Conservation (phyloP, 1,140 invertebrate genomes). For the Neomicropteryx cornuta region DNA sequence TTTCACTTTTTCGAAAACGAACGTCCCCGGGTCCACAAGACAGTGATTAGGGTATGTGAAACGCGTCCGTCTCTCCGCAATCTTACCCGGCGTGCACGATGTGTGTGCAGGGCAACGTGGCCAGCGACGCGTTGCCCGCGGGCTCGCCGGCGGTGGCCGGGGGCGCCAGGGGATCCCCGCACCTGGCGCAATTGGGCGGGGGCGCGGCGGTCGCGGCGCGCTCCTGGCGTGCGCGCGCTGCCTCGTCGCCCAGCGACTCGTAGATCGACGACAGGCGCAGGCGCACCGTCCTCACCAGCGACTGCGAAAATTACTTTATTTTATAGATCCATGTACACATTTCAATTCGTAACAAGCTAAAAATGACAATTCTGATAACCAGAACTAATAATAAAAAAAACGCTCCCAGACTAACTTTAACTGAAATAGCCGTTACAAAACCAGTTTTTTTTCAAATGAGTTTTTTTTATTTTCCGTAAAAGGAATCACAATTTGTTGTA, state of each 20-base stretch:
- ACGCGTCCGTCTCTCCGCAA: too few species aligned
- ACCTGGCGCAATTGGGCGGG: conserved; percentile 63
- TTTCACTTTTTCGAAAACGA: too few species aligned
- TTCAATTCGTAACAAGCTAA: conserved; percentile 1
- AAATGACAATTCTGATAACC: conserved; percentile 1
- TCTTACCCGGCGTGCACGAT: conserved; percentile 70
- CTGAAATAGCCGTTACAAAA: neutral
- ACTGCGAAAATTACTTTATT: conserved; percentile 33
- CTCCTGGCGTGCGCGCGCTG: conserved; percentile 61
- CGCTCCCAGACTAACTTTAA: neutral
- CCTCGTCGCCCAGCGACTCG: conserved; percentile 65
- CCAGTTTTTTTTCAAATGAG: neutral
- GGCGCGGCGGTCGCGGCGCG: conserved; percentile 61
- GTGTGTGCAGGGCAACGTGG: conserved; percentile 72
- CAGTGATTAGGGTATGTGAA: too few species aligned
- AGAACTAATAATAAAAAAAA: neutral
- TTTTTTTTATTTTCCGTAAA: neutral
- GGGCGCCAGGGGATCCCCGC: conserved; percentile 57
- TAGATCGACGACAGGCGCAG: conserved; percentile 67
- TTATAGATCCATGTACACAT: neutral
- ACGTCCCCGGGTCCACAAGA: too few species aligned
- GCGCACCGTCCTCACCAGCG: conserved; percentile 65
- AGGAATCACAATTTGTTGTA: neutral
- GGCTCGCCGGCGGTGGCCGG: conserved; percentile 43
- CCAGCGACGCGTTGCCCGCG: conserved; percentile 59